Conservation (phyloP, 1,140 invertebrate genomes). For the Drosophila parvula region DNA sequence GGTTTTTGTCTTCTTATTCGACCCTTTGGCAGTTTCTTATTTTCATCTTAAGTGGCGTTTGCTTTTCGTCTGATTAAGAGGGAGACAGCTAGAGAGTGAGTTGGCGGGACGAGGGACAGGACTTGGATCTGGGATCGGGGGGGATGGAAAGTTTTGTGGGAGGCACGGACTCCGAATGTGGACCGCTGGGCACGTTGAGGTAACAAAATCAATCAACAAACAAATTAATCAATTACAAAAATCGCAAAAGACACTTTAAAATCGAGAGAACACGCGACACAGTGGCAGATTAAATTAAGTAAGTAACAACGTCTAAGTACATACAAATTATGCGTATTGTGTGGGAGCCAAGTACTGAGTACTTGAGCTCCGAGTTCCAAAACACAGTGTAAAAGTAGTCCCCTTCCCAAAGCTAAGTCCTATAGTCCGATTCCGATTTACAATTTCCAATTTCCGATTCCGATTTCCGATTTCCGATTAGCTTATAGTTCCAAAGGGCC, state of each 20-base stretch:
- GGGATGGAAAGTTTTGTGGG: neutral
- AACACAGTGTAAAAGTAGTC: slow-evolving; percentile 10
- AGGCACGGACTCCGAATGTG: neutral
- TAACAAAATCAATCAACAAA: slow-evolving; percentile 46
- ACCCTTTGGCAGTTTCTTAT: slow-evolving; percentile 72
- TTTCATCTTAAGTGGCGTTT: slow-evolving; percentile 51
- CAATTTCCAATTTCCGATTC: neutral
- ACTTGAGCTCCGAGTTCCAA: slow-evolving; percentile 6
- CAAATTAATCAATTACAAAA: slow-evolving; percentile 26
- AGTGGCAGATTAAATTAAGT: slow-evolving; percentile 54
- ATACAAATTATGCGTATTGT: slow-evolving; percentile 17
- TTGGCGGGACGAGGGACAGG: neutral
- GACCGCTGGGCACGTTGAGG: slow-evolving; percentile 51
- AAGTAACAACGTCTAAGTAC: slow-evolving; percentile 58
- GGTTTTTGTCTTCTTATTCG: slow-evolving; percentile 25
- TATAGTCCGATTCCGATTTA: neutral
- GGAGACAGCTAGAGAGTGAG: slow-evolving; percentile 18
- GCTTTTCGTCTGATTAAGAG: slow-evolving; percentile 41
- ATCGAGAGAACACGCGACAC: slow-evolving; percentile 62
- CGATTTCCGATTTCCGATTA: slow-evolving; percentile 5
- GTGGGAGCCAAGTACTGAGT: slow-evolving; percentile 3
- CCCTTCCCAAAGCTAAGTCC: slow-evolving; percentile 3
- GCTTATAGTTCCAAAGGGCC: slow-evolving; percentile 11
- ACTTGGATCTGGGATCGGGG: neutral
- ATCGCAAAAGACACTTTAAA: slow-evolving; percentile 38